Evolutionary conservation across 64 coral and sea anemone species (phyloP).

Genomic region (Cladopsammia gracilis): DNA sequence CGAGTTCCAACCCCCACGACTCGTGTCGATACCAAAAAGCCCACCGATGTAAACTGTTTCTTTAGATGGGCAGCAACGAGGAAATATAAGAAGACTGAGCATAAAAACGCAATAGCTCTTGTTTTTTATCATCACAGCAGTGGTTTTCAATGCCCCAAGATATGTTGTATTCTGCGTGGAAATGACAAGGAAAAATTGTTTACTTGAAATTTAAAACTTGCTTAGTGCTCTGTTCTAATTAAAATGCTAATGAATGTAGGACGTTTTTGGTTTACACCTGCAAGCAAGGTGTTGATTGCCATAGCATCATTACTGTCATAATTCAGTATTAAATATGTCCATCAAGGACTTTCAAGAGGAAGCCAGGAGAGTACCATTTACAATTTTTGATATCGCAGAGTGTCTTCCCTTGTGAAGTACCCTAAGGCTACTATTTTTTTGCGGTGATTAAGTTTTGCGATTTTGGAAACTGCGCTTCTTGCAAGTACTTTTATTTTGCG

Average conservation of each 20-base stretch:
- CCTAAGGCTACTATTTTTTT: no score
- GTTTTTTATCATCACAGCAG: neutral
- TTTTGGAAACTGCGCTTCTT: no score
- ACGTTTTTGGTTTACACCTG: neutral
- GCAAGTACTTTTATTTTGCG: no score
- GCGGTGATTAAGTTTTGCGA: no score
- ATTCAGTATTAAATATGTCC: no score
- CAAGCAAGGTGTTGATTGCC: neutral
- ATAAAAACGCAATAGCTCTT: neutral
- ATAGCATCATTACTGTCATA: neutral
- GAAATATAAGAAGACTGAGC: neutral
- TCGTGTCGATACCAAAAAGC: conserved; percentile 73
- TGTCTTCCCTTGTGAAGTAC: no score
- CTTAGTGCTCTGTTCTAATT: neutral
- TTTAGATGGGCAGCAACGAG: neutral
- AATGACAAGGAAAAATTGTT: neutral
- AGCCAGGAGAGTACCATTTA: no score
- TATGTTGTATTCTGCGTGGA: neutral
- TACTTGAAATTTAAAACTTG: neutral
- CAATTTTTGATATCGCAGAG: no score
- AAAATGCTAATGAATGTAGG: neutral
- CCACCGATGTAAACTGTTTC: conserved; percentile 68
- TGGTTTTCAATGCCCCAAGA: neutral
- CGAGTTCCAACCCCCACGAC: conserved; percentile 77
- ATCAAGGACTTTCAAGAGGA: no score